Evolutionary conservation across 2,888 invertebrate species (phyloP).

Genomic region (Pyrrhia umbra): DNA sequence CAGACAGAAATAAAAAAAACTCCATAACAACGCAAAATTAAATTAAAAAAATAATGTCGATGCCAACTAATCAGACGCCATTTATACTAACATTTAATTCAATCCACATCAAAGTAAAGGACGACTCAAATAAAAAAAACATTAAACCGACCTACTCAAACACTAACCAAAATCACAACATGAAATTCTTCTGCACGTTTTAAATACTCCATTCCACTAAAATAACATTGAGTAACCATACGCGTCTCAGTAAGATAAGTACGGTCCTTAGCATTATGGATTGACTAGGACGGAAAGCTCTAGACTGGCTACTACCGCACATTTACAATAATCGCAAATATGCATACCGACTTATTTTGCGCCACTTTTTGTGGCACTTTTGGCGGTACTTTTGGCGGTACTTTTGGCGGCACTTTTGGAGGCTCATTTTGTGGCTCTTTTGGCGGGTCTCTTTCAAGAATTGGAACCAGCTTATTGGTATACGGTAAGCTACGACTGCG

Average conservation of each 20-base stretch:
- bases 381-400: neutral
- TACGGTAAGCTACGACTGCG: neutral
- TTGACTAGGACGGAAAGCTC: no score
- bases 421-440: neutral
- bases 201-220: neutral
- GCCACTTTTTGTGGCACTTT: neutral
- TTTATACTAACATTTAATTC: neutral
- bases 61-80: neutral
- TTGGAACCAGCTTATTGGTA: neutral
- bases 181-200: neutral
- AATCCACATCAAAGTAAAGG: neutral
- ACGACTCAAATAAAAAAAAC: neutral
- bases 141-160: neutral
- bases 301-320: neutral
- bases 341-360: neutral
- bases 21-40: neutral
- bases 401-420: neutral
- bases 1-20: neutral
- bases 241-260: no score
- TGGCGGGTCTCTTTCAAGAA: neutral
- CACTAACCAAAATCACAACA: neutral
- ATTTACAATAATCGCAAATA: neutral
- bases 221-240: no score
- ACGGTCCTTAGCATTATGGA: no score
- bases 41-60: neutral